phyloP scores from a whole-genome alignment of 2,113 vertebrate genomes.

The Rhabdornis inornatus region DNA sequence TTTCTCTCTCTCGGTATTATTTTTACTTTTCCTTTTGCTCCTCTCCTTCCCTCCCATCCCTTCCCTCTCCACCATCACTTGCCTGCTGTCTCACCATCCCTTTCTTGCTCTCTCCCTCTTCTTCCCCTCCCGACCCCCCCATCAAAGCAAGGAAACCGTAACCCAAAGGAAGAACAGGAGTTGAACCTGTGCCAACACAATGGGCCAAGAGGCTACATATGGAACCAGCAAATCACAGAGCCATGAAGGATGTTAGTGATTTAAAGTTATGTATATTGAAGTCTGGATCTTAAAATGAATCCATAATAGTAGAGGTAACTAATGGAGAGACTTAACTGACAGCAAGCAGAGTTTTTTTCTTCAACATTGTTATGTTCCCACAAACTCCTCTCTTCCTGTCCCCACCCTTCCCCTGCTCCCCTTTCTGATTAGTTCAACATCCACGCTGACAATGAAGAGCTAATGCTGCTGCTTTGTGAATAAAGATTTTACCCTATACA shows the following conservation, averaged over 20 bases:
- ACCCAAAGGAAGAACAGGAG: slow-evolving; percentile 62
- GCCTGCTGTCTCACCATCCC: not conserved
- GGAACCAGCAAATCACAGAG: slow-evolving; percentile 79
- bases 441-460: not conserved
- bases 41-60: not conserved
- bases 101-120: not conserved
- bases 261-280: slow-evolving; percentile 80
- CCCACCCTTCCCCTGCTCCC: slow-evolving; percentile 25
- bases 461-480: not conserved
- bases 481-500: slow-evolving; percentile 14
- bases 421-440: slow-evolving; percentile 29
- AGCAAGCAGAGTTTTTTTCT: slow-evolving; percentile 48
- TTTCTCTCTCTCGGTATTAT: not conserved
- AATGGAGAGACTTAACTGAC: slow-evolving; percentile 69
- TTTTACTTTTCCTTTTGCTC: not conserved
- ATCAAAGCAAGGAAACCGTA: slow-evolving; percentile 40
- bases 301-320: slow-evolving; percentile 79
- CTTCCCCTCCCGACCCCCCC: not conserved
- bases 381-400: slow-evolving; percentile 43
- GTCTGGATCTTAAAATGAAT: slow-evolving; percentile 77
- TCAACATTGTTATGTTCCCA: slow-evolving; percentile 37
- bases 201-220: slow-evolving; percentile 81
- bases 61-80: not conserved
- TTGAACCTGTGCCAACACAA: slow-evolving; percentile 72
- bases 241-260: slow-evolving; percentile 81